Evolutionary conservation across 1,140 invertebrate species (phyloP).

Genomic region (Samia ricini): DNA sequence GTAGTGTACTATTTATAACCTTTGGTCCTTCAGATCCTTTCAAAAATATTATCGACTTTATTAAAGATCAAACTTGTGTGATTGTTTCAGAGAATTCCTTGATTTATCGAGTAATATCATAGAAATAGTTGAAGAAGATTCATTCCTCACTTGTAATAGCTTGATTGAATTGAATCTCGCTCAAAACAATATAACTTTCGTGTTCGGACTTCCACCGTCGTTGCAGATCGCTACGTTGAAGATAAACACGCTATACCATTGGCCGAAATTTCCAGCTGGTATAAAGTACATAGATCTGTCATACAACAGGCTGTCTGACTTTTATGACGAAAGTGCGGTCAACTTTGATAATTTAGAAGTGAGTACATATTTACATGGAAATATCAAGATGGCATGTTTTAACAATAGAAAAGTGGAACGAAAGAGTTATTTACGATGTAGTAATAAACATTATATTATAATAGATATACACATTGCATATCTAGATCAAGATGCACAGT

Average conservation of each 20-base stretch:
- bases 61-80: background rate
- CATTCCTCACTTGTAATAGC: slow-evolving; percentile 50
- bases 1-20: background rate
- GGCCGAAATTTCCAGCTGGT: slow-evolving; percentile 58
- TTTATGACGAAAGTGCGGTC: slow-evolving; percentile 54
- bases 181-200: slow-evolving; percentile 66
- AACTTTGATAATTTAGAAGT: slow-evolving; percentile 68
- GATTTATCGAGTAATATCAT: slow-evolving; percentile 72
- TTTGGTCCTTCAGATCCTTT: background rate
- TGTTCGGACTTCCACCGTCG: slow-evolving; percentile 50
- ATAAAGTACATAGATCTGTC: slow-evolving; percentile 71
- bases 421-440: background rate
- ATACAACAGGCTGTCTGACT: slow-evolving; percentile 55
- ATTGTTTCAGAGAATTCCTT: slow-evolving; percentile 56
- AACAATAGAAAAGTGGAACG: background rate
- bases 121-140: slow-evolving; percentile 58
- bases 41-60: background rate
- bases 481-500: no score
- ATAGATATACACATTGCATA: no score
- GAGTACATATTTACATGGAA: slow-evolving; percentile 17
- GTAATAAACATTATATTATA: background rate
- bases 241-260: slow-evolving; percentile 62
- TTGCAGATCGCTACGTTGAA: slow-evolving; percentile 59
- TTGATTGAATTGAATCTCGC: slow-evolving; percentile 67
- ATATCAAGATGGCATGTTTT: background rate